Percentiles rank a stretch among this genome's conserved stretches.
These are phyloP conservation scores for Plagodis dolabraria DNA, from an alignment of 2,888 invertebrate genomes.

Conservation along the genomic window DNA sequence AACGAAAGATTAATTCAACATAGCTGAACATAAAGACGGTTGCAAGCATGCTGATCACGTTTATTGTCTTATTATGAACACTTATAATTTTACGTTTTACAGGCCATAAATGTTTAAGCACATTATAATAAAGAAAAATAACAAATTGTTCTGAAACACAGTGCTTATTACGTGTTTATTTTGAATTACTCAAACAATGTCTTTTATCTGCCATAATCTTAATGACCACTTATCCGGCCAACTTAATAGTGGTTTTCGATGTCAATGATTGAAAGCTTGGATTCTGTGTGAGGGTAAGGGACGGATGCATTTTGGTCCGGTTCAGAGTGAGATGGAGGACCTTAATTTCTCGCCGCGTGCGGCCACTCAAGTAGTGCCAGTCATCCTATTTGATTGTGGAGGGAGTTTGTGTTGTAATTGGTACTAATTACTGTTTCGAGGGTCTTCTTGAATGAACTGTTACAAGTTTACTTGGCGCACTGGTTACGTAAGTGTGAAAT, in stretches of 20 bases:
- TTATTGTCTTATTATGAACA: conserved; percentile 47
- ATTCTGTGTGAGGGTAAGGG: conserved; percentile 44
- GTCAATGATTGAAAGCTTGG: conserved; percentile 55
- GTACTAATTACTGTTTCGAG: conserved; percentile 80
- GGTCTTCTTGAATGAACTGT: conserved; percentile 56
- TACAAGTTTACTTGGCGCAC: conserved; percentile 44
- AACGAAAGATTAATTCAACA: conserved; percentile 22
- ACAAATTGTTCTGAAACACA: conserved; percentile 26
- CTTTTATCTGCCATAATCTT: conserved; percentile 36
- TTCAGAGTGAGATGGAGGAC: conserved; percentile 54
- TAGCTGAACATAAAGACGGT: conserved; percentile 27
- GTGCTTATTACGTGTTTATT: conserved; percentile 33
- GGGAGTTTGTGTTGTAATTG: conserved; percentile 76
- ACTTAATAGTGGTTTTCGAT: conserved; percentile 50
- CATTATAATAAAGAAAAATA: conserved; percentile 42
- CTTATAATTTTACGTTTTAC: conserved; percentile 48
- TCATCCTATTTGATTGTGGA: conserved; percentile 81
- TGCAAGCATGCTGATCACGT: conserved; percentile 38
- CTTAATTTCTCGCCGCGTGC: conserved; percentile 75
- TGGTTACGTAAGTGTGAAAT: conserved; percentile 2
- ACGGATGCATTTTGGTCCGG: conserved; percentile 43
- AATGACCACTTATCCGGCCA: conserved; percentile 46
- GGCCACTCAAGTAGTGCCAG: conserved; percentile 76
- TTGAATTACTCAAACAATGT: conserved; percentile 43
- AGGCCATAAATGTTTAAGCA: conserved; percentile 41